Evolutionary conservation across 2,888 invertebrate species (phyloP).

Genomic region (Idaea straminata): DNA sequence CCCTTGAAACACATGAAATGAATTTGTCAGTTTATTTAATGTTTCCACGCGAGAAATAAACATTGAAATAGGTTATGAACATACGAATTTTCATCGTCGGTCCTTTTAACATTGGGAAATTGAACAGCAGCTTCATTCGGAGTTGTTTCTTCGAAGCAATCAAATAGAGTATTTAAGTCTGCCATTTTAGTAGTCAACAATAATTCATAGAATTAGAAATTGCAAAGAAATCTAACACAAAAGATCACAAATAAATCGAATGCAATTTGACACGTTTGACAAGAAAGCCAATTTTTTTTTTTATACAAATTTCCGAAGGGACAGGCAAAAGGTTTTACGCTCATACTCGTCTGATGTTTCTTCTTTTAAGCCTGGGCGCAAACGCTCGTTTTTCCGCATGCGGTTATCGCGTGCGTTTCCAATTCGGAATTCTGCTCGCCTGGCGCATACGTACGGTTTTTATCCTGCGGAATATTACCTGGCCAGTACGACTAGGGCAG

Average conservation of each 20-base stretch:
- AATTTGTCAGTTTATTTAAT: constrained; percentile 9
- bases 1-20: constrained; percentile 31
- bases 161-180: constrained; percentile 61
- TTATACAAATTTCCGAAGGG: too few species aligned
- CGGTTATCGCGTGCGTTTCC: too few species aligned
- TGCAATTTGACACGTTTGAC: too few species aligned
- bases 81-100: constrained; percentile 43
- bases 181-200: constrained; percentile 42
- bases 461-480: too few species aligned
- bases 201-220: not conserved
- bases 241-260: not conserved
- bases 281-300: too few species aligned
- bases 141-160: constrained; percentile 63
- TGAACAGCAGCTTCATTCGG: constrained; percentile 48
- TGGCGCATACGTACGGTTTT: too few species aligned
- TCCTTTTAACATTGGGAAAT: constrained; percentile 46
- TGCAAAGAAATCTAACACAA: not conserved
- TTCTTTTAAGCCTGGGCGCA: too few species aligned
- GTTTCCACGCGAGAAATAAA: constrained; percentile 19
- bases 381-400: too few species aligned
- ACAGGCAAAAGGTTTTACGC: too few species aligned
- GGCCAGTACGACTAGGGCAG: too few species aligned
- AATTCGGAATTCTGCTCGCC: too few species aligned
- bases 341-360: too few species aligned
- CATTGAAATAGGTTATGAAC: constrained; percentile 49